These are phyloP conservation scores for Scaptomyza flava DNA, from an alignment of 2,888 invertebrate species.

Conservation along the genomic window DNA sequence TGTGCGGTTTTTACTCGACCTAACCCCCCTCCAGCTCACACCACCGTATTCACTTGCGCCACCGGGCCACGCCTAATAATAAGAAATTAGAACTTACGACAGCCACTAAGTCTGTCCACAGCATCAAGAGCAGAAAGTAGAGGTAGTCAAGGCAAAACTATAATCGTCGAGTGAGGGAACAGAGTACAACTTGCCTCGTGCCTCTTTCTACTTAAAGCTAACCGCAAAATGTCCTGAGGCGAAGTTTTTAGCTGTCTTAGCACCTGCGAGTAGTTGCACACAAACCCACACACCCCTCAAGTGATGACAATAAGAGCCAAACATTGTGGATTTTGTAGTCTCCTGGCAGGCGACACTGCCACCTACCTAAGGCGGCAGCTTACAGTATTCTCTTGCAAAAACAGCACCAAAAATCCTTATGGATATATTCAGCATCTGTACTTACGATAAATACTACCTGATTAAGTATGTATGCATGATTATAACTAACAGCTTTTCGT, in stretches of 20 bases:
- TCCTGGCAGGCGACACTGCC: conserved; percentile 19
- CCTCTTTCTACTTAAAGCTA: conserved; percentile 55
- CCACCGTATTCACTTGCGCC: conserved; percentile 7
- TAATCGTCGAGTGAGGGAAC: conserved; percentile 52
- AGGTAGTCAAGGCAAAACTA: conserved; percentile 50
- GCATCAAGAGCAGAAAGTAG: conserved; percentile 19
- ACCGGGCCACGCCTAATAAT: conserved; percentile 72
- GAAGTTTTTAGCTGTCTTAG: conserved; percentile 39
- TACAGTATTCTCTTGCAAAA: not conserved
- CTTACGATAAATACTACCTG: too few species aligned
- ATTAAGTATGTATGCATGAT: too few species aligned
- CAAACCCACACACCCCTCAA: conserved; percentile 2
- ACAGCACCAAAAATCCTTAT: not conserved
- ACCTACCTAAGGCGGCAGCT: conserved; percentile 1
- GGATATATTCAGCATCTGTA: too few species aligned
- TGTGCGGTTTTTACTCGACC: conserved; percentile 53
- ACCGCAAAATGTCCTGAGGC: conserved; percentile 59
- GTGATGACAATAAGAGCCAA: conserved; percentile 40
- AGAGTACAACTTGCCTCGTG: conserved; percentile 21
- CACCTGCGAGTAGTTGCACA: conserved; percentile 40
- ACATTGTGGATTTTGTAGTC: conserved; percentile 39
- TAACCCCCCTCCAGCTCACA: not conserved
- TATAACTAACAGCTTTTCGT: too few species aligned
- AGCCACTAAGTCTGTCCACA: conserved; percentile 75
- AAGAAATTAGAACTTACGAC: conserved; percentile 80